Evolutionary conservation across 2,888 invertebrate genomes (phyloP).

Genomic region (Calliphora vomitoria): DNA sequence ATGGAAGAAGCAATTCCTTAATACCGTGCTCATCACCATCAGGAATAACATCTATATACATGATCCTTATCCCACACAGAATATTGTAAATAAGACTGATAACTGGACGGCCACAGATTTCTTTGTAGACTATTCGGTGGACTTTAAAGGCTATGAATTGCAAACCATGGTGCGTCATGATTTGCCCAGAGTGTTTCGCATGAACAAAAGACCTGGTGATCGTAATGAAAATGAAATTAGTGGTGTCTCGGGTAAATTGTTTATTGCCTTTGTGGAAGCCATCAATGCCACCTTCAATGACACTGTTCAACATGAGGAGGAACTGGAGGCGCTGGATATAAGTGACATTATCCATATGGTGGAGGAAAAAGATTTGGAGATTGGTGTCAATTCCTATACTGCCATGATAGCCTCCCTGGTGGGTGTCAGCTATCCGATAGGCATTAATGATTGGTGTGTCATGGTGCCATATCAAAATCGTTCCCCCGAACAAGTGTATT

Average conservation of each 20-base stretch:
- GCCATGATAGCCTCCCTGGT: slow-evolving; percentile 62
- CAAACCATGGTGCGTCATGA: slow-evolving; percentile 77
- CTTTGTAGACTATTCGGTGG: slow-evolving; percentile 65
- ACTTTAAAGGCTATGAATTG: slow-evolving; percentile 78
- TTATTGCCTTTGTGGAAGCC: slow-evolving; percentile 76
- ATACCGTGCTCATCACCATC: slow-evolving; percentile 77
- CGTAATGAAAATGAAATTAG: slow-evolving; percentile 64
- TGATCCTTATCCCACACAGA: slow-evolving; percentile 77
- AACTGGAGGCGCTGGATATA: slow-evolving; percentile 48
- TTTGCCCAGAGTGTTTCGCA: slow-evolving; percentile 79
- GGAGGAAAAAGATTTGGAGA: slow-evolving; percentile 77
- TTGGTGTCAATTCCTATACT: slow-evolving; percentile 79
- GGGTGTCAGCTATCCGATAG: slow-evolving; percentile 80
- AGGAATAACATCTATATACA: slow-evolving; percentile 76
- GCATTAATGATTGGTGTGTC: slow-evolving; percentile 80
- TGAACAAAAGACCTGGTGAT: slow-evolving; percentile 38
- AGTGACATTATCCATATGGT: slow-evolving; percentile 44
- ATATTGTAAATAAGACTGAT: slow-evolving; percentile 76
- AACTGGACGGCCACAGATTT: slow-evolving; percentile 76
- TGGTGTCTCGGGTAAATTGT: slow-evolving; percentile 78
- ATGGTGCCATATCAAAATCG: slow-evolving; percentile 80
- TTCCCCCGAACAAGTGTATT: slow-evolving; percentile 77
- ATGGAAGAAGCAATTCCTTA: slow-evolving; percentile 79
- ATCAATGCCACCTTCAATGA: slow-evolving; percentile 79
- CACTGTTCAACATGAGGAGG: slow-evolving; percentile 58